Evolutionary conservation across 2,888 invertebrate species (phyloP).

Genomic region (Drosophila anomelani): DNA sequence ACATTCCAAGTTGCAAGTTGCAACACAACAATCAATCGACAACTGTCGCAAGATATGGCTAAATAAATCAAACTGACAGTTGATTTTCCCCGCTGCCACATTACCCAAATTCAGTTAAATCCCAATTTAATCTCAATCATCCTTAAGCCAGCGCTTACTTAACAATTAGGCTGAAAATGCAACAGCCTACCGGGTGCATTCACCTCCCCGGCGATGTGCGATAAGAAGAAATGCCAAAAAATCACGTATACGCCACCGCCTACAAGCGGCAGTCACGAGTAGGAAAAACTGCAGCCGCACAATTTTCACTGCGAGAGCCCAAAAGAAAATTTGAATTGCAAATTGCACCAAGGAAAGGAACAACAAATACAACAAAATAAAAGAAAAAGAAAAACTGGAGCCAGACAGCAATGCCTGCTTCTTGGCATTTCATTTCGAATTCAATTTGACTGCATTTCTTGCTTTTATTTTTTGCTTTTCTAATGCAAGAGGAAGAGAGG

Average conservation of each 20-base stretch:
- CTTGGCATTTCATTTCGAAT: conserved; percentile 72
- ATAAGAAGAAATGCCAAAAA: conserved; percentile 51
- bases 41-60: conserved; percentile 29
- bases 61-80: conserved; percentile 8
- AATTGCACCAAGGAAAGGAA: conserved; percentile 54
- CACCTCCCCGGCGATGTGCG: conserved; percentile 44
- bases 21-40: conserved; percentile 27
- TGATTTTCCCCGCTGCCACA: conserved; percentile 17
- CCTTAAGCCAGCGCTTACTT: conserved; percentile 4
- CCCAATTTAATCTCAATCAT: conserved; percentile 16
- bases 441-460: conserved; percentile 70
- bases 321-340: conserved; percentile 78
- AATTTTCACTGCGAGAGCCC: conserved; percentile 72
- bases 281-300: conserved; percentile 52
- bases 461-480: conserved; percentile 67
- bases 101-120: conserved; percentile 9
- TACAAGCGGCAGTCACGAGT: conserved; percentile 48
- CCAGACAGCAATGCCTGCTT: conserved; percentile 64
- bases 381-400: conserved; percentile 54
- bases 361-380: conserved; percentile 34
- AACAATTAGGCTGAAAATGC: conserved; percentile 60
- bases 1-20: conserved; percentile 11
- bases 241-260: conserved; percentile 62
- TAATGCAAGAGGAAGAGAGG: conserved; percentile 75
- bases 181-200: conserved; percentile 34